Evolutionary conservation across 2,797 vertebrate genomes (phyloP).

Genomic region (Esox lucius): DNA sequence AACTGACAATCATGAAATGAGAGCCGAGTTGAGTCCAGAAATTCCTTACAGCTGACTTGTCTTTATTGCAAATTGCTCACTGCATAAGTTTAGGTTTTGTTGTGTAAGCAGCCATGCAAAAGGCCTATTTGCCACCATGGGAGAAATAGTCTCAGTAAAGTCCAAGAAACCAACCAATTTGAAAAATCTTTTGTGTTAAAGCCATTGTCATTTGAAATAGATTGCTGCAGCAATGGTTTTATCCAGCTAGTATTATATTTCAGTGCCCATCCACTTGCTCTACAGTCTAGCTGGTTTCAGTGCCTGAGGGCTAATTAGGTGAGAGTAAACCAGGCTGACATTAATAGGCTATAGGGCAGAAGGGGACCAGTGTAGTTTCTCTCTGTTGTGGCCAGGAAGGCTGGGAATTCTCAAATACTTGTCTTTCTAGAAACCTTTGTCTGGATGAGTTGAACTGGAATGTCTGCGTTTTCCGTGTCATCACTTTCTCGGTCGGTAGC

Average conservation of each 20-base stretch:
- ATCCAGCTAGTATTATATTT: not conserved
- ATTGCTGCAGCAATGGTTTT: not conserved
- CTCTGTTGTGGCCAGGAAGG: conserved; percentile 6
- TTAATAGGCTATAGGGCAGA: conserved; percentile 9
- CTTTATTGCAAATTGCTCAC: conserved; percentile 25
- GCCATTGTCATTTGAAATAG: not conserved
- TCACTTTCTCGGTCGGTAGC: not conserved
- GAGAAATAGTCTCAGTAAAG: not conserved
- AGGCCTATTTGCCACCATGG: conserved; percentile 20
- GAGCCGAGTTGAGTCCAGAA: conserved; percentile 12
- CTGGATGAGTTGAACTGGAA: not conserved
- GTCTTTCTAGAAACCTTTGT: not conserved
- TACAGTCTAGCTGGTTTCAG: conserved; percentile 14
- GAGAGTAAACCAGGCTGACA: conserved; percentile 22
- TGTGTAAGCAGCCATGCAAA: conserved; percentile 34
- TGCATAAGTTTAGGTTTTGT: conserved; percentile 8
- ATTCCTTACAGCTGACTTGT: conserved; percentile 33
- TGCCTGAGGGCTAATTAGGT: conserved; percentile 30
- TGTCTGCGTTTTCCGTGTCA: not conserved
- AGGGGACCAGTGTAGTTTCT: conserved; percentile 19
- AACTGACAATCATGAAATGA: conserved; percentile 30
- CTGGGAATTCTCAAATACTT: not conserved
- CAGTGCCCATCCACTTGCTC: not conserved
- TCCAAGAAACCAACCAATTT: not conserved
- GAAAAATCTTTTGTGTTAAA: not conserved